Conservation (phyloP, 2,888 invertebrate genomes). For the Eupithecia insigniata region DNA sequence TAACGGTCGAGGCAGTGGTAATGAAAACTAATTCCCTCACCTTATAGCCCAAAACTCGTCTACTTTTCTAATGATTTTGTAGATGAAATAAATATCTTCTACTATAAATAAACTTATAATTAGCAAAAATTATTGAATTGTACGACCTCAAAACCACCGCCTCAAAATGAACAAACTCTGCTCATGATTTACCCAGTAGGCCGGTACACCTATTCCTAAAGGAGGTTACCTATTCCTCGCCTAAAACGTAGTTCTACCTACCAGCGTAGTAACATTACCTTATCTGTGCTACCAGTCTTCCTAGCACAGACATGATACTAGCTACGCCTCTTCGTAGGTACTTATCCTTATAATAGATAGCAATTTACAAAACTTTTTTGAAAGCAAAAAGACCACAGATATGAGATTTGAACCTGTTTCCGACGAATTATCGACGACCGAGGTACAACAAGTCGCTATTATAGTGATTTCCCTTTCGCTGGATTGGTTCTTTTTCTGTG, state of each 20-base stretch:
- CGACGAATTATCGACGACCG: neutral
- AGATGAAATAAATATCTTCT: neutral
- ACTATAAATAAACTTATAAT: neutral
- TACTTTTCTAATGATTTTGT: neutral
- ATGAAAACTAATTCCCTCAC: slow-evolving; percentile 50
- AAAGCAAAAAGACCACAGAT: neutral
- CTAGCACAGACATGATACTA: no score
- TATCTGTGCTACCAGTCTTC: no score
- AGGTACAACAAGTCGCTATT: neutral
- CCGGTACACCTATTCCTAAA: slow-evolving; percentile 4
- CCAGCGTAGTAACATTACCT: neutral
- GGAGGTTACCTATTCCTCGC: neutral
- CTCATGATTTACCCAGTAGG: slow-evolving; percentile 7
- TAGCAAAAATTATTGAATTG: neutral
- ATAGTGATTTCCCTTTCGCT: neutral
- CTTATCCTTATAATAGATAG: neutral
- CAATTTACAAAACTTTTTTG: neutral
- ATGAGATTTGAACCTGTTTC: neutral
- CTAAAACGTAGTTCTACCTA: neutral
- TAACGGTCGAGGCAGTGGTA: slow-evolving; percentile 74
- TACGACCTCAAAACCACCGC: slow-evolving; percentile 68
- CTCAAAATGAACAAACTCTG: slow-evolving; percentile 61
- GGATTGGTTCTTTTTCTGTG: neutral
- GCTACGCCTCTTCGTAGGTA: no score
- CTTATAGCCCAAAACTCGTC: neutral